Evolutionary conservation across 2,888 invertebrate species (phyloP).

Genomic region (Drosophila recens): DNA sequence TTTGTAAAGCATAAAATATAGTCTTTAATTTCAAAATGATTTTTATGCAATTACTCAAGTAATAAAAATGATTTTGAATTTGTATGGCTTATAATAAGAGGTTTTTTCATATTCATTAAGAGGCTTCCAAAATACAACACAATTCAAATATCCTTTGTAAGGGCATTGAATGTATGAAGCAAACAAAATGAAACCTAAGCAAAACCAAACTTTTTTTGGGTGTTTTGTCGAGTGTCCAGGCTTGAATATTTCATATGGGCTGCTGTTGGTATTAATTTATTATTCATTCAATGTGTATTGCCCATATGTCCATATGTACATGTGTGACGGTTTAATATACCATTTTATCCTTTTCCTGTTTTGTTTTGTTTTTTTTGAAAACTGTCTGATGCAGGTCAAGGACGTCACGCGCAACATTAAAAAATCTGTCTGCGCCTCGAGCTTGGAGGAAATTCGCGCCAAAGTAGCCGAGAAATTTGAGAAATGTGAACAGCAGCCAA

Average conservation of each 20-base stretch:
- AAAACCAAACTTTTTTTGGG: constrained; percentile 39
- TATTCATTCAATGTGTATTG: constrained; percentile 69
- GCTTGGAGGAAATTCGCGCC: constrained; percentile 91
- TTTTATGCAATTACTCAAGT: too few relatives aligned
- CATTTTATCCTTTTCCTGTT: constrained; percentile 1
- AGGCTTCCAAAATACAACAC: too few relatives aligned
- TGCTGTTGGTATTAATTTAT: constrained; percentile 64
- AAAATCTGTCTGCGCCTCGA: constrained; percentile 93
- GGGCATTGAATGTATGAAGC: neutral
- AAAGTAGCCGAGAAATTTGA: constrained; percentile 92
- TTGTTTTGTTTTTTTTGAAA: neutral
- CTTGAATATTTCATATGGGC: constrained; percentile 64
- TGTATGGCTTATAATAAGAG: too few relatives aligned
- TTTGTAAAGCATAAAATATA: too few relatives aligned
- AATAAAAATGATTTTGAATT: too few relatives aligned
- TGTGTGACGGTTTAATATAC: constrained; percentile 59
- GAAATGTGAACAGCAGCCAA: constrained; percentile 87
- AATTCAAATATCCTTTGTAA: neutral
- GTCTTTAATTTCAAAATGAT: too few relatives aligned
- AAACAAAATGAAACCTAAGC: constrained; percentile 5
- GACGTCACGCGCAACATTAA: constrained; percentile 92
- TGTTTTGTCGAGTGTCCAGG: constrained; percentile 45
- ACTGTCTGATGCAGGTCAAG: constrained; percentile 82
- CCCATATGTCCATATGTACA: constrained; percentile 35
- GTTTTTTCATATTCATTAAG: too few relatives aligned